phyloP scores from a whole-genome alignment of 2,888 invertebrate genomes.

The Diabrotica balteata region DNA sequence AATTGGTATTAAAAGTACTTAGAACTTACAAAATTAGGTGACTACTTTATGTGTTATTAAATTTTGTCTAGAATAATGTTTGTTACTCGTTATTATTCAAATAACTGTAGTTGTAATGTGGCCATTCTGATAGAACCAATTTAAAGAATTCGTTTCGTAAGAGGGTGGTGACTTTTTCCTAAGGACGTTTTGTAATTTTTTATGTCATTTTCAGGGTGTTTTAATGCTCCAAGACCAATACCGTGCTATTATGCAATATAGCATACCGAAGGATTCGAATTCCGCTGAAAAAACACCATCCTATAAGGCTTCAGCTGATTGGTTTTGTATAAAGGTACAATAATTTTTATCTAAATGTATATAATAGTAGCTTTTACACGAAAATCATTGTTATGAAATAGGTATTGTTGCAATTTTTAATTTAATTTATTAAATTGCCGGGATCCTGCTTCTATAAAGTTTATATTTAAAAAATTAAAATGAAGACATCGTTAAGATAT shows the following conservation, averaged over 20 bases:
- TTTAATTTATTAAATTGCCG: too few species aligned
- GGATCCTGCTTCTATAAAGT: too few species aligned
- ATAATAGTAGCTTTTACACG: too few species aligned
- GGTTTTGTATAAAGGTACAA: slow-evolving; percentile 71
- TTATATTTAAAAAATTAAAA: too few species aligned
- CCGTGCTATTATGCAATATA: slow-evolving; percentile 78
- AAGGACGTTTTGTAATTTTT: slow-evolving; percentile 34
- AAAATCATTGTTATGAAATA: too few species aligned
- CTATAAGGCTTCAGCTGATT: slow-evolving; percentile 67
- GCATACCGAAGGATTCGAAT: slow-evolving; percentile 70
- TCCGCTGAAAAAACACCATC: slow-evolving; percentile 62
- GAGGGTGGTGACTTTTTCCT: slow-evolving; percentile 54
- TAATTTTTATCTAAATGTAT: neutral
- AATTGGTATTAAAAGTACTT: too few species aligned
- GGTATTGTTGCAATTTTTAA: too few species aligned
- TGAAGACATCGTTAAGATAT: too few species aligned
- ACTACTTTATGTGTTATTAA: too few species aligned
- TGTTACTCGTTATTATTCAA: too few species aligned
- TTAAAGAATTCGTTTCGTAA: slow-evolving; percentile 57
- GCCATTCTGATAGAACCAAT: slow-evolving; percentile 28
- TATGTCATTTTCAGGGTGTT: slow-evolving; percentile 65
- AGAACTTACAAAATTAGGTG: too few species aligned
- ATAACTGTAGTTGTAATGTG: neutral
- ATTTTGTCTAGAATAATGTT: too few species aligned
- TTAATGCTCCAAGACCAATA: slow-evolving; percentile 76